Conservation (phyloP, 2,113 vertebrate species). For the Heptranchias perlo region DNA sequence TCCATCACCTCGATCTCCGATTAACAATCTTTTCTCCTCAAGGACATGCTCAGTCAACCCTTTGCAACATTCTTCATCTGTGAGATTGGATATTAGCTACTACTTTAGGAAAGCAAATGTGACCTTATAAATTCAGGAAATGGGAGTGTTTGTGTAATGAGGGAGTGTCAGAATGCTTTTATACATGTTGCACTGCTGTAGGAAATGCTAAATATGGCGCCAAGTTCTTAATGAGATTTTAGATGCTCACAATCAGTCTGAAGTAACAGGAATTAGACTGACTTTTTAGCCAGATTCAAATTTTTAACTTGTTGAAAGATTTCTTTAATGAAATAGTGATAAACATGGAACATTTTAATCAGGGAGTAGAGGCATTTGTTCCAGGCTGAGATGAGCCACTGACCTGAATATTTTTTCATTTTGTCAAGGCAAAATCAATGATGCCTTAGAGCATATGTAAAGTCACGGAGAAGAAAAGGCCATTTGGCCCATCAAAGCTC, state of each 20-base stretch:
- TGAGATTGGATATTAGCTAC: background rate
- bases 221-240: background rate
- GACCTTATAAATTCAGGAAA: background rate
- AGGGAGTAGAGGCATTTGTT: background rate
- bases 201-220: background rate
- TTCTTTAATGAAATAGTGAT: background rate
- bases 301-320: background rate
- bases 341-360: background rate
- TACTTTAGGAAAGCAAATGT: background rate
- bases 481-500: background rate
- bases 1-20: background rate
- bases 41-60: background rate
- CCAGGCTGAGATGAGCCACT: background rate
- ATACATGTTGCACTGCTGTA: background rate
- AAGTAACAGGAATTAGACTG: background rate
- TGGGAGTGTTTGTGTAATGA: background rate
- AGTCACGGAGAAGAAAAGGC: background rate
- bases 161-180: background rate
- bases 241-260: background rate
- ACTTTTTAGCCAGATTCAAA: background rate
- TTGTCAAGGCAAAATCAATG: background rate
- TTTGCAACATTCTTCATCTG: background rate
- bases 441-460: background rate
- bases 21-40: background rate
- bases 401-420: background rate